Evolutionary conservation across 2,113 vertebrate species (phyloP).

Genomic region (Bujurquina vittata): DNA sequence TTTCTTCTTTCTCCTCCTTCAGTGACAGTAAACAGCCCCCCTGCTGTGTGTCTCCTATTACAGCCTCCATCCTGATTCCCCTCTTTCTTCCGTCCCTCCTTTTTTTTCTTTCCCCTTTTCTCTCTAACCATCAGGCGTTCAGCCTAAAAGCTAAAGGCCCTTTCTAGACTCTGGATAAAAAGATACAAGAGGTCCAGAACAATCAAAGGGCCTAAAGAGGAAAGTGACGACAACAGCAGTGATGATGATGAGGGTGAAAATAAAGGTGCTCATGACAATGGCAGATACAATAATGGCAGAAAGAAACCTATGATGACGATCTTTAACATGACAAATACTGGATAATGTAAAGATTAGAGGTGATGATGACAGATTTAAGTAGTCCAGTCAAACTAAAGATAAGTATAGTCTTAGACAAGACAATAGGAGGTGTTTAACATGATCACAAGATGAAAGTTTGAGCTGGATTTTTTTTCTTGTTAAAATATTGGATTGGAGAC

Average conservation of each 20-base stretch:
- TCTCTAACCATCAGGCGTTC: slow-evolving; percentile 58
- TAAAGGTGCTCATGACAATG: slow-evolving; percentile 6
- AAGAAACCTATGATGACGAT: slow-evolving; percentile 25
- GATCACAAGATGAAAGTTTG: background rate
- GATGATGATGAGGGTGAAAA: slow-evolving; percentile 41
- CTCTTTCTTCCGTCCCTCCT: slow-evolving; percentile 38
- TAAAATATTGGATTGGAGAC: too few relatives aligned
- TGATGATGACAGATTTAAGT: background rate
- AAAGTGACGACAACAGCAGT: slow-evolving; percentile 21
- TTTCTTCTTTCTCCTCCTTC: slow-evolving; percentile 58
- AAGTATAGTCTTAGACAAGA: background rate
- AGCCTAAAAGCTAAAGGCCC: slow-evolving; percentile 76
- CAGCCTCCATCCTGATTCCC: slow-evolving; percentile 67
- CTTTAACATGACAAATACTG: slow-evolving; percentile 40
- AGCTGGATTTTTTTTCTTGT: fast-evolving
- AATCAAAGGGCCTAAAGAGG: slow-evolving; percentile 49
- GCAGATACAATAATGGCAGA: background rate
- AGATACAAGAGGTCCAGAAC: slow-evolving; percentile 73
- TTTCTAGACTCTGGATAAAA: slow-evolving; percentile 69
- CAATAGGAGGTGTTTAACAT: background rate
- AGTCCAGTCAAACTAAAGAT: background rate
- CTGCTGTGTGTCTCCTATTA: slow-evolving; percentile 80
- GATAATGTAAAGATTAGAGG: background rate
- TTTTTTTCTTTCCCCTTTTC: slow-evolving; percentile 27
- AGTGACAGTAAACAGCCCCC: slow-evolving; percentile 72